Base-by-base conservation (phyloP, 1,140 invertebrate genomes). In the Drosophila serrata region DNA sequence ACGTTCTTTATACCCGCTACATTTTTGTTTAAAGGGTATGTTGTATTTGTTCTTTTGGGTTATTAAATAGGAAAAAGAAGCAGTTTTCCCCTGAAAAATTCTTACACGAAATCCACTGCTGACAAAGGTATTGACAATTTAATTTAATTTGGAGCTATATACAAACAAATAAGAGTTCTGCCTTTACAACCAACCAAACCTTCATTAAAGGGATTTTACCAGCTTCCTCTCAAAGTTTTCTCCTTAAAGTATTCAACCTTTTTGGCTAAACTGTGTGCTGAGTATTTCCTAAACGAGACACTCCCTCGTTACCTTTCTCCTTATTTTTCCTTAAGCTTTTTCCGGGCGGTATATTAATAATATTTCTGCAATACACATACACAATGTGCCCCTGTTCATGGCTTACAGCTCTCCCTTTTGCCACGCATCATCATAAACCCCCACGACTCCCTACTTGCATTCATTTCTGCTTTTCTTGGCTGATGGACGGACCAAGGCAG, bases 331-430 rank as follows among this genome's bases (percentile, higher is more conserved):
- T 31, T 31, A 29, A 40, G 29, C 45, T 55, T 39, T 60, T 27
- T 59, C 61, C 40, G 43, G 45, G n/a, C 61, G 75, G 62, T 76
- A 76, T 87, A 86, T 86, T 86, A 88, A 81, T 88, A 88, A 90
- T 72, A 90, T 77, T 77, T 77, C 49, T 57, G 59, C 49, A 55
- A 39, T 24, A 37, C 51, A 37, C 51, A 55, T 11, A 24, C 19
- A 55, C 51, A 24, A n/a, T 24, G 33, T 42, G 40, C 9, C 51
- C 51, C 31, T 35, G 49, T 35, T 53, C 49, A 22, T 53, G 49
- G 49, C 49, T 53, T 35, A 11, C 49, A 9, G 33, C n/a, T 37
- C 31, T 33, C 29, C 22, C 31, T 17, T 17, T 5, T 8, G 42
- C 45, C 69, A 22, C 35, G 58, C 69, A 72, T 51, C 58, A 73